phyloP scores from a whole-genome alignment of 2,797 vertebrate species.

The Amblyraja radiata region DNA sequence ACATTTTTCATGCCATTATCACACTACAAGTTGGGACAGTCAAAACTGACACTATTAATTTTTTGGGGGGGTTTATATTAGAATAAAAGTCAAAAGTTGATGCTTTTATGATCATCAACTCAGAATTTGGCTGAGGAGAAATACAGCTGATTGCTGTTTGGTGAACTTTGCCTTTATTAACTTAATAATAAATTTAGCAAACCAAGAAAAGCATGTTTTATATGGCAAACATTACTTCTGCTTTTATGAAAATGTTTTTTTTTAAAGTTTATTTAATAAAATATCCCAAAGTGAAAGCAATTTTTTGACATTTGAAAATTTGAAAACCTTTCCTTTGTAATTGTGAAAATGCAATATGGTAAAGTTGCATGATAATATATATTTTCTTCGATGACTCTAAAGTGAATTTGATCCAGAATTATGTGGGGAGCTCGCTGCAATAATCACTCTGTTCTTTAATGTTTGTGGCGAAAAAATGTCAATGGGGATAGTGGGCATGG shows the following conservation, averaged over 20 bases:
- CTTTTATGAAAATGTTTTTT: not conserved
- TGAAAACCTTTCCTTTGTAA: not conserved
- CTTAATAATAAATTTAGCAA: not conserved
- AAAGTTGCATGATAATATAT: not conserved
- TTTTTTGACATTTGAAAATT: not conserved
- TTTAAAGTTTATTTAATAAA: constrained; percentile 21
- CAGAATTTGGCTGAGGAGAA: not conserved
- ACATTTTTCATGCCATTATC: no score
- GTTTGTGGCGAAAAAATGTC: not conserved
- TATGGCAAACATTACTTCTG: not conserved
- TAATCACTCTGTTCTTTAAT: not conserved
- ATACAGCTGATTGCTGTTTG: not conserved
- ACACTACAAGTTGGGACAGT: not conserved
- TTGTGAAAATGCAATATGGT: not conserved
- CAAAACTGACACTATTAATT: not conserved
- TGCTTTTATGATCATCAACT: not conserved
- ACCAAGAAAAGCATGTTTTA: not conserved
- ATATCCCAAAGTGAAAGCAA: not conserved
- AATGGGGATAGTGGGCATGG: not conserved
- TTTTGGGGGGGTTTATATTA: not conserved
- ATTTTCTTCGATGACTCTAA: not conserved
- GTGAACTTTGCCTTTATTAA: not conserved
- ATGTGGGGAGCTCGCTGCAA: not conserved
- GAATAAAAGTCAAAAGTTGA: not conserved
- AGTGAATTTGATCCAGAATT: not conserved